Conservation (phyloP, 2,888 invertebrate species). For the Lithophane leautieri region DNA sequence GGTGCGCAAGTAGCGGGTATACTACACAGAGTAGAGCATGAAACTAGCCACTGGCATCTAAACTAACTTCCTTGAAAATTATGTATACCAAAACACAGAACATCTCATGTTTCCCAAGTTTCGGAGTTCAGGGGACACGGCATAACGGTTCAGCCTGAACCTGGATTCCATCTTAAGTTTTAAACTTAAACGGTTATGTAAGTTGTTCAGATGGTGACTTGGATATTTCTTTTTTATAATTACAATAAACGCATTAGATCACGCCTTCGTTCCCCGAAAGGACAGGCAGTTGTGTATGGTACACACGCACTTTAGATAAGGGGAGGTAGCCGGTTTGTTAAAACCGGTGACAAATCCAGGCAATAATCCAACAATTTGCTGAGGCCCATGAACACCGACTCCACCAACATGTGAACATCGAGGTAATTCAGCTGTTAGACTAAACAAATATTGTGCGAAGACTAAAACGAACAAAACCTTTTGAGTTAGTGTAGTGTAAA, state of each 20-base stretch:
- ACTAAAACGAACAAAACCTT: too few species aligned
- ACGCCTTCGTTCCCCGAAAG: background rate
- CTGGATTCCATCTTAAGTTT: constrained; percentile 36
- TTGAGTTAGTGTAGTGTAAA: too few species aligned
- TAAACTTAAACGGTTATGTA: constrained; percentile 16
- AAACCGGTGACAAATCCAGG: too few species aligned
- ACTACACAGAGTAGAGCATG: constrained; percentile 2
- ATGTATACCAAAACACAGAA: constrained; percentile 57
- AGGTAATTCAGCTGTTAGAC: too few species aligned
- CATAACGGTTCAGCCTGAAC: constrained; percentile 29
- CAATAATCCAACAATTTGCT: too few species aligned
- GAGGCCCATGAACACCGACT: too few species aligned
- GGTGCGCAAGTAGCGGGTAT: constrained; percentile 32
- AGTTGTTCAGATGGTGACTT: background rate
- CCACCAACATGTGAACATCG: too few species aligned
- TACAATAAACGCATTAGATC: background rate
- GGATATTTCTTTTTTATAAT: background rate
- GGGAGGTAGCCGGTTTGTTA: too few species aligned
- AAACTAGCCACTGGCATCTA: constrained; percentile 45
- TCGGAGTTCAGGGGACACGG: constrained; percentile 28
- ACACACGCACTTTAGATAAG: too few species aligned
- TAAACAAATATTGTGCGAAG: too few species aligned
- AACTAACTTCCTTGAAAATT: constrained; percentile 53
- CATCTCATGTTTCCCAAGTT: constrained; percentile 50
- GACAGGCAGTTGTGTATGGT: too few species aligned